Evolutionary conservation across 2,113 vertebrate genomes (phyloP).

Genomic region (Lasiurus borealis): DNA sequence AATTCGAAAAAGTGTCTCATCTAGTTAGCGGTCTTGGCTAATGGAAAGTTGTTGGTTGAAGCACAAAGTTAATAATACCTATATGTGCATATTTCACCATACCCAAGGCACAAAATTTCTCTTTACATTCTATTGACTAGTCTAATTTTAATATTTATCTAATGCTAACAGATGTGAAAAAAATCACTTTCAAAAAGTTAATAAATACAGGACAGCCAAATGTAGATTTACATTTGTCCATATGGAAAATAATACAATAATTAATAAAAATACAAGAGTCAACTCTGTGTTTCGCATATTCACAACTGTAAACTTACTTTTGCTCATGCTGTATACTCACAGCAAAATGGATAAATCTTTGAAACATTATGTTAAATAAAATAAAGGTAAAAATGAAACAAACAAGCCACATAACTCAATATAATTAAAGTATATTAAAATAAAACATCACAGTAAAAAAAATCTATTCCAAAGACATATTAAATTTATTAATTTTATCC

Average conservation of each 20-base stretch:
- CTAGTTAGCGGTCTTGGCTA: background rate
- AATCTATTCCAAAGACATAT: background rate
- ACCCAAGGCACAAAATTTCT: background rate
- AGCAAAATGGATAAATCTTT: background rate
- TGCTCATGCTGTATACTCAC: background rate
- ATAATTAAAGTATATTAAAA: background rate
- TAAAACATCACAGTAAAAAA: background rate
- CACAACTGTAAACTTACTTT: background rate
- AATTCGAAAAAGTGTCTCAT: background rate
- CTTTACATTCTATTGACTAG: background rate
- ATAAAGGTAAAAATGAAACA: background rate
- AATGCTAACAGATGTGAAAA: background rate
- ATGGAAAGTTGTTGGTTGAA: background rate
- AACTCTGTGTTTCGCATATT: background rate
- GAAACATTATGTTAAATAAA: background rate
- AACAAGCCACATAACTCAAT: background rate
- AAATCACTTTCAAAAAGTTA: background rate
- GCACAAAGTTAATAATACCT: background rate
- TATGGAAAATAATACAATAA: background rate
- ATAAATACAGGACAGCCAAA: background rate
- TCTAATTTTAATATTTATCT: constrained; percentile 25
- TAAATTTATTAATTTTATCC: background rate
- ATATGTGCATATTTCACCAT: background rate
- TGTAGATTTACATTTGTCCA: background rate
- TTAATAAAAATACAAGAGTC: background rate